Evolutionary conservation across 2,888 invertebrate species (phyloP).

Genomic region (Hydrotaea cyrtoneurina): DNA sequence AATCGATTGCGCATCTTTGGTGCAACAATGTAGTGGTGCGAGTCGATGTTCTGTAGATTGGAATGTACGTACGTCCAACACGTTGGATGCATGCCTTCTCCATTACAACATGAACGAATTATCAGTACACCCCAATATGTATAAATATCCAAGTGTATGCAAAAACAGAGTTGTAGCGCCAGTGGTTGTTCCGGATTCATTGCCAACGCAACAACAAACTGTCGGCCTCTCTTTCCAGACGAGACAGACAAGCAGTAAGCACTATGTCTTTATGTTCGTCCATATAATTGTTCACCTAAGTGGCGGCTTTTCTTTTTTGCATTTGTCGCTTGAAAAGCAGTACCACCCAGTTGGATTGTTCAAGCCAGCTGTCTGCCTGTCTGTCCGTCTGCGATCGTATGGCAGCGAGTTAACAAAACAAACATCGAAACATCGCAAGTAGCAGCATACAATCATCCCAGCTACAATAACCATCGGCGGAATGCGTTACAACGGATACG

Average conservation of each 20-base stretch:
- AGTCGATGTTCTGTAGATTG: no score
- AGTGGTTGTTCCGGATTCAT: constrained; percentile 77
- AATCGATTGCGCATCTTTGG: no score
- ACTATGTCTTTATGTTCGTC: constrained; percentile 57
- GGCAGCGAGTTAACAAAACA: constrained; percentile 21
- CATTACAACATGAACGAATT: no score
- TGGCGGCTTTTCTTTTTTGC: constrained; percentile 64
- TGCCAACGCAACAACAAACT: constrained; percentile 44
- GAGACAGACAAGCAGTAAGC: constrained; percentile 2
- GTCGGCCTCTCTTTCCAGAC: constrained; percentile 37
- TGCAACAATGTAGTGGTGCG: no score
- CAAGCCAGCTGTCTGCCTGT: constrained; percentile 56
- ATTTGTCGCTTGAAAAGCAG: constrained; percentile 61
- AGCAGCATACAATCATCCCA: background rate
- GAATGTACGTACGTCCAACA: no score
- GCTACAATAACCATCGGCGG: no score
- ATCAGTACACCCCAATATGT: no score
- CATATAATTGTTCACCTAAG: constrained; percentile 50
- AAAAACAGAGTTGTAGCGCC: constrained; percentile 70
- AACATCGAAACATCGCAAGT: background rate
- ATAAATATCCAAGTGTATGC: no score
- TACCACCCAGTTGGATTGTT: constrained; percentile 57
- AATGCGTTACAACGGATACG: no score
- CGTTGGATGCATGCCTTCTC: no score
- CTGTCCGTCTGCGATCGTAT: constrained; percentile 44